Conservation (phyloP, 1,140 invertebrate genomes). For the Cydia pomonella region DNA sequence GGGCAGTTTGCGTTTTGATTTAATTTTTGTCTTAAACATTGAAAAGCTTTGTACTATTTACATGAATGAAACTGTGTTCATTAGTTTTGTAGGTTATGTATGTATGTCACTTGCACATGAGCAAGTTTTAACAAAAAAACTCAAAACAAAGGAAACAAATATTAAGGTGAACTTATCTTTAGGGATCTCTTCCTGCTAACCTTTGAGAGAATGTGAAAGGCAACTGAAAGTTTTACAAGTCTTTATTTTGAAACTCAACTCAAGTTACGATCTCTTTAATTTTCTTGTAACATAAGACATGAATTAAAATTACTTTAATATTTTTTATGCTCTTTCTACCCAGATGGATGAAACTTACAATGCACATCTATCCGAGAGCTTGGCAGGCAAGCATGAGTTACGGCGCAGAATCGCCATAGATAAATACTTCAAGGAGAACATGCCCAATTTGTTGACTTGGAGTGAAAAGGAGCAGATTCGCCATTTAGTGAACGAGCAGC, state of each 20-base stretch:
- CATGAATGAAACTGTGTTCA: neutral
- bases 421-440: conserved; percentile 88
- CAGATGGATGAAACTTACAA: conserved; percentile 65
- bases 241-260: too few relatives aligned
- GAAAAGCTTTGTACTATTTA: neutral
- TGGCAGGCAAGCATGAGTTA: conserved; percentile 60
- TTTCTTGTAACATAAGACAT: too few relatives aligned
- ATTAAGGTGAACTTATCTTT: too few relatives aligned
- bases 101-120: too few relatives aligned
- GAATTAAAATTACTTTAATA: too few relatives aligned
- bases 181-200: too few relatives aligned
- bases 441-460: conserved; percentile 90
- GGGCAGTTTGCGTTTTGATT: neutral
- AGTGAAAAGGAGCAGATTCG: conserved; percentile 91
- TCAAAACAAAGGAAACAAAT: too few relatives aligned
- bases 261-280: too few relatives aligned
- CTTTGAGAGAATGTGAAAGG: too few relatives aligned
- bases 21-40: neutral
- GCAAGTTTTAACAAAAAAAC: too few relatives aligned
- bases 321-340: neutral
- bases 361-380: conserved; percentile 62
- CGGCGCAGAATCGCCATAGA: conserved; percentile 83
- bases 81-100: neutral
- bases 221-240: too few relatives aligned
- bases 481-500: conserved; percentile 84